Evolutionary conservation across 2,797 vertebrate species (phyloP).

Genomic region (Hippopotamyrus pictus): DNA sequence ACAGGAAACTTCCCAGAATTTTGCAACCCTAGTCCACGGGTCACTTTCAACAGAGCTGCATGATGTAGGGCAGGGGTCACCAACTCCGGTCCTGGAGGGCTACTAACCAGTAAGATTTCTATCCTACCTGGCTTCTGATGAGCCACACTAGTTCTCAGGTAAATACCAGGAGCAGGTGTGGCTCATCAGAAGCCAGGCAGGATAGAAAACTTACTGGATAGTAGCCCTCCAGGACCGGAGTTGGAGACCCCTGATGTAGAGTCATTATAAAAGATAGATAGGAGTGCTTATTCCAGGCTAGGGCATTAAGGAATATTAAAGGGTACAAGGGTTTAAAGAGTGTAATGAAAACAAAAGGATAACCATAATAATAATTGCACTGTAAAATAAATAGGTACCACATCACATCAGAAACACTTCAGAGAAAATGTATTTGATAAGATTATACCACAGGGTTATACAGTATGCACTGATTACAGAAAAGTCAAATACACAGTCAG

Average conservation of each 20-base stretch:
- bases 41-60: not conserved
- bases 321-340: not conserved
- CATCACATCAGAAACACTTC: not conserved
- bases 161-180: no score
- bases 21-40: not conserved
- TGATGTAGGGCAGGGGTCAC: not conserved
- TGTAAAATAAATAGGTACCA: not conserved
- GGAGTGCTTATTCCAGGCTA: not conserved
- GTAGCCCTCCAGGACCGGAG: no score
- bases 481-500: not conserved
- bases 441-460: not conserved
- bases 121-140: no score
- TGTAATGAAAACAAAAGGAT: not conserved
- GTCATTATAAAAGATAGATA: not conserved
- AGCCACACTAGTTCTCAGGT: no score
- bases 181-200: no score
- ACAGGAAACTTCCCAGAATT: not conserved
- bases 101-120: no score
- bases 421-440: not conserved
- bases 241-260: not conserved
- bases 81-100: no score
- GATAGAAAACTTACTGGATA: no score
- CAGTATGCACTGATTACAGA: not conserved
- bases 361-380: not conserved
- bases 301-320: not conserved